Conservation (phyloP, 2,797 vertebrate genomes). For the Thaleichthys pacificus region DNA sequence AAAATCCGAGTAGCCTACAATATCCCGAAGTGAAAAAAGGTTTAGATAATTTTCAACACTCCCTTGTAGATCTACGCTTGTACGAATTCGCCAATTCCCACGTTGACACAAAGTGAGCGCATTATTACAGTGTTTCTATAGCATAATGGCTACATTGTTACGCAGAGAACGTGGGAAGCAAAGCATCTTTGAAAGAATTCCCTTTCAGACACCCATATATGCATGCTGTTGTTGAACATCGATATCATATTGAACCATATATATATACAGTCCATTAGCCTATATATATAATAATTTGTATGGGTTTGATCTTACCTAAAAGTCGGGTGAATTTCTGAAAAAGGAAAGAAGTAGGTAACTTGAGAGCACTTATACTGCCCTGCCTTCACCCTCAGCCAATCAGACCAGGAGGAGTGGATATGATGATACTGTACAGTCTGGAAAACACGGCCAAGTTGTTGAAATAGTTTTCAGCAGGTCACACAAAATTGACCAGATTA, state of each 20-base stretch:
- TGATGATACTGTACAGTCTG: neutral
- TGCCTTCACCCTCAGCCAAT: constrained; percentile 70
- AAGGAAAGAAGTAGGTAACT: constrained; percentile 36
- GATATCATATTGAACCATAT: too few species aligned
- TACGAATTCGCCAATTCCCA: too few species aligned
- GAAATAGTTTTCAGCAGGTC: neutral
- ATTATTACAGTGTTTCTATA: neutral
- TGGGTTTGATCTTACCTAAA: constrained; percentile 6
- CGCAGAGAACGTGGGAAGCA: neutral
- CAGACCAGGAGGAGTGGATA: constrained; percentile 53
- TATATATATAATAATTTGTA: neutral
- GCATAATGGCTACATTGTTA: too few species aligned
- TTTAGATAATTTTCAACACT: neutral
- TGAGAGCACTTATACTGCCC: constrained; percentile 61
- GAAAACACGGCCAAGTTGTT: neutral
- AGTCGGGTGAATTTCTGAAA: constrained; percentile 25
- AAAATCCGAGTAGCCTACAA: neutral
- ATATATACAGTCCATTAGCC: neutral
- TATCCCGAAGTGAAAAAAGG: neutral
- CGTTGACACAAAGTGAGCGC: too few species aligned
- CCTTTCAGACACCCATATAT: neutral
- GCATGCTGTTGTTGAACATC: too few species aligned
- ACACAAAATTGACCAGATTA: neutral
- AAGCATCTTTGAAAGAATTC: neutral
- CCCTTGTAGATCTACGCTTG: neutral